Conservation (phyloP, 2,888 invertebrate genomes). For the Aphidius colemani region DNA sequence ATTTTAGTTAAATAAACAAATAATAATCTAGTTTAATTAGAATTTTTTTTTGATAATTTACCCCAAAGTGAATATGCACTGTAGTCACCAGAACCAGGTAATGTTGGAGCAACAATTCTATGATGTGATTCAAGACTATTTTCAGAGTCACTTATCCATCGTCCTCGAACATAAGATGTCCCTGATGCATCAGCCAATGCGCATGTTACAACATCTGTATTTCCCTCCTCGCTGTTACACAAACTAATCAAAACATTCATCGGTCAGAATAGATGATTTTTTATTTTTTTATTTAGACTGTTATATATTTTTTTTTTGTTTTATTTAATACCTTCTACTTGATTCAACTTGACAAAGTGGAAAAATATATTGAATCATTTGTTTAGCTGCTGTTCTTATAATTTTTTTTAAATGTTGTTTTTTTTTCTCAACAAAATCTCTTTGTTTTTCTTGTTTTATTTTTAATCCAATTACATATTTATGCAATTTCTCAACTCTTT, state of each 20-base stretch:
- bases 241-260: constrained; percentile 37
- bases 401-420: constrained; percentile 66
- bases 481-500: constrained; percentile 67
- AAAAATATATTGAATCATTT: constrained; percentile 72
- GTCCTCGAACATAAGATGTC: constrained; percentile 78
- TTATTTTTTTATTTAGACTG: constrained; percentile 16
- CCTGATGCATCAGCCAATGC: constrained; percentile 75
- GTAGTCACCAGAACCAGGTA: constrained; percentile 85
- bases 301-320: not conserved
- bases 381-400: constrained; percentile 65
- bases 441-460: constrained; percentile 62
- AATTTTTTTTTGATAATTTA: constrained; percentile 49
- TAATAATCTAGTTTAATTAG: not conserved
- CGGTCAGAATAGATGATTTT: constrained; percentile 9
- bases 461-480: constrained; percentile 64
- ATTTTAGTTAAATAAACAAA: not conserved
- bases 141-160: constrained; percentile 75
- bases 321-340: constrained; percentile 57
- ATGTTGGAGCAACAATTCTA: constrained; percentile 80
- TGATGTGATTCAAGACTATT: constrained; percentile 73
- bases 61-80: constrained; percentile 79
- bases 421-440: constrained; percentile 61
- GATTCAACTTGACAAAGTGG: constrained; percentile 67
- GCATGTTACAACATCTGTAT: constrained; percentile 52
- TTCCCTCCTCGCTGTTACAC: constrained; percentile 54